A percentile compares a stretch with the other conserved stretches of the same genome.
Evolutionary conservation across 2,888 invertebrate genomes (phyloP).

Genomic region (Nephrotoma flavescens): DNA sequence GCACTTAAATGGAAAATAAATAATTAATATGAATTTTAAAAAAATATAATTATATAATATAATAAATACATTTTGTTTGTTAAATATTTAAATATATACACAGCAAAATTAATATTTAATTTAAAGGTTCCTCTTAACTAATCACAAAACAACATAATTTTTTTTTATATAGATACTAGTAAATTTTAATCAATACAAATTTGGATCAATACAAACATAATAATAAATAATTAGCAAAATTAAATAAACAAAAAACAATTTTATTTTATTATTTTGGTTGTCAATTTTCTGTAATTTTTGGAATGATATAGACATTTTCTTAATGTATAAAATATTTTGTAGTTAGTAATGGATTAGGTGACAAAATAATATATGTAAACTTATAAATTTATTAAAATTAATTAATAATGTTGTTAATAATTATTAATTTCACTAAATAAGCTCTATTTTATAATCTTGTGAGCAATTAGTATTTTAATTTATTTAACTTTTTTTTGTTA

Average conservation of each 20-base stretch:
- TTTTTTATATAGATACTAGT: neutral
- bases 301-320: neutral
- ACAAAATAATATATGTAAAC: neutral
- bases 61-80: too few relatives aligned
- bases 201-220: neutral
- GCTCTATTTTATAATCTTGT: neutral
- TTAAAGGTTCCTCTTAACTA: neutral
- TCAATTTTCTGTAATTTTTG: neutral
- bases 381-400: neutral
- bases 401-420: neutral
- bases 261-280: neutral
- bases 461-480: neutral
- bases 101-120: too few relatives aligned
- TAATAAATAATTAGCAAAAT: neutral
- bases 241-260: neutral
- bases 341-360: neutral
- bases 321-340: neutral
- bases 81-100: too few relatives aligned
- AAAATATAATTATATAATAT: too few relatives aligned
- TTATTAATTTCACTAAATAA: neutral
- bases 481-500: neutral
- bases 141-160: neutral
- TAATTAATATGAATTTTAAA: too few relatives aligned
- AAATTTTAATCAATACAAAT: neutral
- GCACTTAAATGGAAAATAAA: too few relatives aligned